A percentile compares a stretch with the other conserved stretches of the same genome.
Conservation (phyloP, 2,113 vertebrate genomes). For the Phylloscopus whistleri region DNA sequence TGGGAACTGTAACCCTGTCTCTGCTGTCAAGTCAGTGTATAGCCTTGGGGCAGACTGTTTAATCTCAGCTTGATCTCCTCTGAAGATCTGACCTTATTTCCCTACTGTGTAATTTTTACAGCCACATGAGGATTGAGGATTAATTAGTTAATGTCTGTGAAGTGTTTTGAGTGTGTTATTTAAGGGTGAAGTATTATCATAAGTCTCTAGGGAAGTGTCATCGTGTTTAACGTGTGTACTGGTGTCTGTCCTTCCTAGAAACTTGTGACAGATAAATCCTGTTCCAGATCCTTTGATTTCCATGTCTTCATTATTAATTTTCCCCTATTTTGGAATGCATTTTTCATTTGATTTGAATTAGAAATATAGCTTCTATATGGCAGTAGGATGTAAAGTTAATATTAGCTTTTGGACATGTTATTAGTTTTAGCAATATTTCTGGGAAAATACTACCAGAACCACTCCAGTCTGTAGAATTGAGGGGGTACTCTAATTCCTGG, state of each 20-base stretch:
- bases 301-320: neutral
- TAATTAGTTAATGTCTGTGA: slow-evolving; percentile 61
- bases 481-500: neutral
- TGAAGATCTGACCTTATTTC: slow-evolving; percentile 47
- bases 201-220: neutral
- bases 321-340: neutral
- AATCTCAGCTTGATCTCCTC: neutral
- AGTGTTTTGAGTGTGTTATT: slow-evolving; percentile 34
- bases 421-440: neutral
- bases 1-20: neutral
- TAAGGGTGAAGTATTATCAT: neutral
- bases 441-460: neutral
- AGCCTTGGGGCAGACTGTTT: neutral
- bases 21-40: neutral
- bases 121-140: slow-evolving; percentile 27
- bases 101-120: slow-evolving; percentile 50
- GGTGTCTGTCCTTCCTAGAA: neutral
- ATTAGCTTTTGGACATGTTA: neutral
- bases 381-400: neutral
- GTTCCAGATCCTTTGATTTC: neutral
- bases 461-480: neutral
- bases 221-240: neutral
- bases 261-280: neutral
- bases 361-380: neutral
- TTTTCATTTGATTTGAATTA: neutral